Evolutionary conservation across 2,113 vertebrate species (phyloP), one percentile per base, ranked within the genome.

Genomic region (Erinaceus europaeus): DNA sequence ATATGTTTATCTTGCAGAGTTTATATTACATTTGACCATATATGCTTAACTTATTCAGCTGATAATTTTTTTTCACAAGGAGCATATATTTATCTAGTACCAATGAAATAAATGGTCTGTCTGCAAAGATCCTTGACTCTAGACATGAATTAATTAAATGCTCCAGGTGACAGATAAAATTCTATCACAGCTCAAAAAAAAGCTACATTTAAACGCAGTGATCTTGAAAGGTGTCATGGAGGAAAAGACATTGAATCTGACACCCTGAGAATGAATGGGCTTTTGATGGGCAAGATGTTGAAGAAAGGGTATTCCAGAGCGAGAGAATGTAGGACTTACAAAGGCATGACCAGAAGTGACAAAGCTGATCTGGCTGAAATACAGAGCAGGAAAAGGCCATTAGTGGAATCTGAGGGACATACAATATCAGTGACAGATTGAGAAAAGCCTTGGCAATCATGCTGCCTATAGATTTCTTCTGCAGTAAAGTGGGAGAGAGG

Each of bases 201-300:
- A 0, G 27, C 2, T 89, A 3, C 29, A 32, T 72, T 92, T 75
- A 83, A 83, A 91, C 29, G 20, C n/a, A 79, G 36, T 67, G 34
- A 83, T 79, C 50, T 72, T 79, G 71, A 85, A 79, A 79, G 46
- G 27, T 80, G 27, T 82, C 79, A 46, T 42, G 21, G 34, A 86
- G 50, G 9, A 77, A 80, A 90, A 48, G 23, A 83, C 14, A 71
- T 73, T 92, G 88, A 38, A 23, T 1, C n/a, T 42, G 57, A 86
- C 13, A 74, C 3, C 67, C 29, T n/a, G 73, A 48, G 15, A 86
- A 55, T 46, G 67, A 82, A 77, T 87, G 48, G 6, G 4, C 50
- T 75, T 90, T 82, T 78, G 13, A 80, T 76, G 76, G 53, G 18
- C 32, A 86, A 55, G 65, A 36, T 68, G 71, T 88, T 88, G 84